Evolutionary conservation across 37 sponge, comb jelly and placozoan species (phyloP), one percentile per base, ranked within the genome.

Genomic region (Cliona cf. orientalis): DNA sequence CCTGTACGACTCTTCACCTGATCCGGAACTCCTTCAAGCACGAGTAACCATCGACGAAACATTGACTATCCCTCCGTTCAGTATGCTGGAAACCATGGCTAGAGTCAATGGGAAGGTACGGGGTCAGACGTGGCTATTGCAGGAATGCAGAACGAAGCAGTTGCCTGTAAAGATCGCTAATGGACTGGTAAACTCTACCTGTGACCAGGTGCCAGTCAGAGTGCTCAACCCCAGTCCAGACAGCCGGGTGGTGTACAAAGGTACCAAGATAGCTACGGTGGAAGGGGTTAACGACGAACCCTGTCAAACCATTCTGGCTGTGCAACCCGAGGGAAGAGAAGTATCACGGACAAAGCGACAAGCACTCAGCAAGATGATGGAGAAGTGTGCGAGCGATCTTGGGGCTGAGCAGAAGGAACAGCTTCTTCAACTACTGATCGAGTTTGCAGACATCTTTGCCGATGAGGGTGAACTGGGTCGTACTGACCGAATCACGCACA

Each of bases 371-470:
- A 28, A 28, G 22, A 32, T 76, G 31, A 42, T 60, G 4, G 43
- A 76, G 37, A 75, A 34, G 23, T 22, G 22, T 28, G 59, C 25
- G 29, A 59, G 21, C 59, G 61, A 59, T 26, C 37, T 34, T 25
- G 36, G 26, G 26, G 25, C 26, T 26, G 61, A 66, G 55, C 36
- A 80, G 58, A 66, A 46, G 37, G 39, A 44, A 14, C 19, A 39
- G 36, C 38, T 80, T 34, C 22, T 38, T 22, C 28, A 28, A 19
- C 66, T 70, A 34, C 2, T 81, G n/a, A 17, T 19, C 25, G 39
- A 34, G 23, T 59, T 59, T 59, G 43, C 60, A 19, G 72, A 71
- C 40, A 34, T 81, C 2, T 71, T 81, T 71, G 64, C 82, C n/a
- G 29, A 37, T 2, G 7, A 44, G 1, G 21, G 25, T 36, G 72